Base-by-base conservation (phyloP, 2,797 vertebrate species). In the Helostoma temminkii region DNA sequence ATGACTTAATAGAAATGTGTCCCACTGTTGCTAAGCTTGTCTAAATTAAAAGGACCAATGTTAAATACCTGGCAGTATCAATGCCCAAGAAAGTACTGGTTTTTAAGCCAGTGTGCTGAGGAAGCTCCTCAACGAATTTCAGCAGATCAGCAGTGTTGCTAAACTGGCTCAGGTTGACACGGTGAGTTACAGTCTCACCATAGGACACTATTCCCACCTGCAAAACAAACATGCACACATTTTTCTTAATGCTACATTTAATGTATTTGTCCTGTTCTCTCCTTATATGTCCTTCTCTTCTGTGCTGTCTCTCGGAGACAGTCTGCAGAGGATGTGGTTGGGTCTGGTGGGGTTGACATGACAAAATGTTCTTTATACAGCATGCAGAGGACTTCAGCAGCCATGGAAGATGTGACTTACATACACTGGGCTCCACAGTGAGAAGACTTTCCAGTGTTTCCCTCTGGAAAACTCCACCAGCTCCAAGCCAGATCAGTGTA, bases 151-250 rank as follows among this genome's bases (percentile, higher is more conserved):
- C 24, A 0, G 91, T 98, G 30, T 93, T 96, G 2, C 89, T 88
- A 62, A 97, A 97, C 42, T 96, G 94, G 71, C 94, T 99, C 81
- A 99, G 92, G 78, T 95, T 97, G 90, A 99, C 96, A 2, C 94
- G 93, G 78, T 99, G 97, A 28, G 94, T 96, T 46, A 98, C 96
- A 0, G 89, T 92, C 85, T 94, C 88, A n/a, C 97, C 97, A 1
- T 99, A 99, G 2, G 98, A 97, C 83, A 99, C 96, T 36, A 99
- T 95, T 66, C 96, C 97, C 86, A 99, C 97, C 98, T 99, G 86
- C 70, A 94, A 83, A 70, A 82, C 14, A 48, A 19, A 53, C 28
- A 57, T 25, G 65, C n/a, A 64, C 59, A 65, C 36, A 0, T 34
- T 54, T 72, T 14, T 63, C 39, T 54, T 32, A 10, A 54, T 52